phyloP scores from a whole-genome alignment of 2,113 vertebrate genomes.

The Crotalus horridus region DNA sequence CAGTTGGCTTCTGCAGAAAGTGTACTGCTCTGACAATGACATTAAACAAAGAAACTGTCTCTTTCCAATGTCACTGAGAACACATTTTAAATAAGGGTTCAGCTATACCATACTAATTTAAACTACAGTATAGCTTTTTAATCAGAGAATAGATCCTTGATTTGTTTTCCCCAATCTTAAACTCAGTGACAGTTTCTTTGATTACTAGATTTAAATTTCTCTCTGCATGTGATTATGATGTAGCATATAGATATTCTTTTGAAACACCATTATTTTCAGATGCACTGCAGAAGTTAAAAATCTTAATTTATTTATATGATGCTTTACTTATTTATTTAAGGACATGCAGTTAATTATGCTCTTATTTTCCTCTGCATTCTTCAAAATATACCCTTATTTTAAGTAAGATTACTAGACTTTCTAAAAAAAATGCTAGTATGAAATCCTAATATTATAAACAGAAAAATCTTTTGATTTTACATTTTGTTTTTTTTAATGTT shows the following conservation, averaged over 20 bases:
- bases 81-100: constrained; percentile 74
- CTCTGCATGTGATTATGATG: not conserved
- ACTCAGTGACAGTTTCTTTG: constrained; percentile 60
- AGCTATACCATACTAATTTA: constrained; percentile 73
- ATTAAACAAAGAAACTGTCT: constrained; percentile 73
- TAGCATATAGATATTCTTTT: constrained; percentile 45
- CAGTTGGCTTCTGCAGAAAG: constrained; percentile 71
- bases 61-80: constrained; percentile 74
- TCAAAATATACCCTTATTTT: not conserved
- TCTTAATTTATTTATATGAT: constrained; percentile 33
- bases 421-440: not conserved
- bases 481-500: too few relatives aligned
- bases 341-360: constrained; percentile 8
- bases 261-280: constrained; percentile 36
- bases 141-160: constrained; percentile 69
- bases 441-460: not conserved
- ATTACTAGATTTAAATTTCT: constrained; percentile 51
- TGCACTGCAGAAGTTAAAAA: constrained; percentile 40
- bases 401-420: too few relatives aligned
- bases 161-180: constrained; percentile 33
- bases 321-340: constrained; percentile 26
- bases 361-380: not conserved
- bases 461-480: not conserved
- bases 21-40: constrained; percentile 68
- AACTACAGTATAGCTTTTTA: constrained; percentile 80